phyloP scores from a whole-genome alignment of 2,888 invertebrate genomes.

The Rotaria magnacalcarata region DNA sequence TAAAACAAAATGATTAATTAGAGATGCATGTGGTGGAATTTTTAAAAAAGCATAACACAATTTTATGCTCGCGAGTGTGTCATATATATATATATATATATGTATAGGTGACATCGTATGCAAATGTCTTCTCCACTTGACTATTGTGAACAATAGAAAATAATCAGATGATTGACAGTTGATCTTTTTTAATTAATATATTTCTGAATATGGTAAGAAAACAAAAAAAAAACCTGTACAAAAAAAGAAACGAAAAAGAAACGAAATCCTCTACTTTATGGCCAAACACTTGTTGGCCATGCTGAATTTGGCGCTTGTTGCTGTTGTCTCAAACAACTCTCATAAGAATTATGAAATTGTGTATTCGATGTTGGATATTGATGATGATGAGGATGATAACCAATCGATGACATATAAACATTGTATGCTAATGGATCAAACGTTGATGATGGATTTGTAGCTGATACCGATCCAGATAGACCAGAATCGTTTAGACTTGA shows the following conservation, averaged over 20 bases:
- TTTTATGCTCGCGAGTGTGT: background rate
- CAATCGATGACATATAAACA: conserved; percentile 12
- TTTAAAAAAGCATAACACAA: background rate
- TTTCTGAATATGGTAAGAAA: conserved; percentile 23
- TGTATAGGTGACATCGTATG: conserved; percentile 3
- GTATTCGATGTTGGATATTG: conserved; percentile 23
- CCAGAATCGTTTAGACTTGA: too few species aligned
- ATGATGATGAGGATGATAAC: conserved; percentile 26
- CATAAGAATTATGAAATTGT: conserved; percentile 4
- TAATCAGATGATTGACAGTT: conserved; percentile 22
- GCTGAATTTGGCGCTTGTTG: background rate
- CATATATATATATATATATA: background rate
- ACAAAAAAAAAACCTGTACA: background rate
- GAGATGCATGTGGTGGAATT: background rate
- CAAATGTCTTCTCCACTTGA: conserved; percentile 12
- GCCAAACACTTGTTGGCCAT: background rate
- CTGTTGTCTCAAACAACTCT: background rate
- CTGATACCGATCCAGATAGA: background rate
- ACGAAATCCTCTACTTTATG: background rate
- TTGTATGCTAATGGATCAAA: conserved; percentile 17
- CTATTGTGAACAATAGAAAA: conserved; percentile 8
- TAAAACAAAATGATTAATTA: conserved; percentile 25
- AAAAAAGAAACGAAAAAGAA: background rate
- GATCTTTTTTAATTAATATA: conserved; percentile 26
- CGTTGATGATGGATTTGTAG: background rate